Conservation (phyloP, 2,888 invertebrate species). For the Neria commutata region DNA sequence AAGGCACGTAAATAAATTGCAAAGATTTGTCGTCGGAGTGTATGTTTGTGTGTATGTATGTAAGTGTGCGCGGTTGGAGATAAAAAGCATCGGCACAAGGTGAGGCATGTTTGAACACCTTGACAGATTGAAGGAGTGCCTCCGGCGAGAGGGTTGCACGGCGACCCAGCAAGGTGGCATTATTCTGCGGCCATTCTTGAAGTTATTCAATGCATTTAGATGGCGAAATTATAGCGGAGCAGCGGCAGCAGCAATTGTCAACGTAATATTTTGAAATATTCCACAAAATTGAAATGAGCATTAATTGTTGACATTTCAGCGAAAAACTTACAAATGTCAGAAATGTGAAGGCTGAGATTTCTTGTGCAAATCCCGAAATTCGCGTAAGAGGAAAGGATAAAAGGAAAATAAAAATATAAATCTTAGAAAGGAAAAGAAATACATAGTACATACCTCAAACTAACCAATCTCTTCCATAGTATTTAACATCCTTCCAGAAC, state of each 20-base stretch:
- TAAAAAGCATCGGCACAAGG: background rate
- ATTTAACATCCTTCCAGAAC: too few species aligned
- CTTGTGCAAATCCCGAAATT: too few species aligned
- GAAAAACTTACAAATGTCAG: too few species aligned
- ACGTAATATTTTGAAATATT: too few species aligned
- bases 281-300: too few species aligned
- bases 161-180: background rate
- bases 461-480: too few species aligned
- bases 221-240: slow-evolving; percentile 42
- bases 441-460: too few species aligned
- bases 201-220: slow-evolving; percentile 53
- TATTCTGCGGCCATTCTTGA: slow-evolving; percentile 41
- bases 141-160: background rate
- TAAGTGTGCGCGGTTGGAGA: slow-evolving; percentile 22
- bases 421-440: too few species aligned
- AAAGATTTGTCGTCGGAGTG: slow-evolving; percentile 46
- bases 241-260: too few species aligned
- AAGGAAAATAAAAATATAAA: too few species aligned
- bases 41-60: slow-evolving; percentile 10
- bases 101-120: background rate
- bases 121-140: background rate
- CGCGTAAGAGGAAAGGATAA: too few species aligned
- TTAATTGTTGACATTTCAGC: slow-evolving; percentile 1
- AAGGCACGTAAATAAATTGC: slow-evolving; percentile 52
- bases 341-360: too few species aligned